These are phyloP conservation scores for Lagocephalus sceleratus DNA, from an alignment of 2,797 vertebrate species.

Conservation along the genomic window DNA sequence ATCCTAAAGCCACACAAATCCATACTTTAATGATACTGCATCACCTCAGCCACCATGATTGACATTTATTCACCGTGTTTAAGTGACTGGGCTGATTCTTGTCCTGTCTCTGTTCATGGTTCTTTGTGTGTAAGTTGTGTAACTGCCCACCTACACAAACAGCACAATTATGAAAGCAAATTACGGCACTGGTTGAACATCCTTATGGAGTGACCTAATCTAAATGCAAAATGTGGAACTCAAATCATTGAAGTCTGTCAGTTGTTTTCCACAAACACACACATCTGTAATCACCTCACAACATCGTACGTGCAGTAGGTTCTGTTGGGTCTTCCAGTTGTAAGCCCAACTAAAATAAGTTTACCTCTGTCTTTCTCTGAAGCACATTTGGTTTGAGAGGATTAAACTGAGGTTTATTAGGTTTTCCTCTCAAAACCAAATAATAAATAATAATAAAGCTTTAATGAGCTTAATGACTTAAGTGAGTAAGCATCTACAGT, in stretches of 20 bases:
- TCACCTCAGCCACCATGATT: too few relatives aligned
- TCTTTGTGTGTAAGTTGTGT: constrained; percentile 1
- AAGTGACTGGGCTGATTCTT: too few relatives aligned
- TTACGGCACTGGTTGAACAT: constrained; percentile 12
- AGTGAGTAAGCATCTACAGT: constrained; percentile 47
- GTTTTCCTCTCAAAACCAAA: constrained; percentile 62
- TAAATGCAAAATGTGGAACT: constrained; percentile 43
- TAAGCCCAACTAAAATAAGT: constrained; percentile 52
- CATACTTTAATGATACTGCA: too few relatives aligned
- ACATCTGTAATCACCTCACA: constrained; percentile 4
- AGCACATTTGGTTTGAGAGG: constrained; percentile 38
- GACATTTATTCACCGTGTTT: too few relatives aligned
- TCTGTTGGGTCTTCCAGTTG: constrained; percentile 14
- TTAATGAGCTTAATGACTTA: constrained; percentile 67
- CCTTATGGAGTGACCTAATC: constrained; percentile 29
- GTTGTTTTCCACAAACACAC: not conserved
- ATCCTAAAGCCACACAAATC: too few relatives aligned
- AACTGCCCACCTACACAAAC: not conserved
- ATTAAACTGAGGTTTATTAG: constrained; percentile 54
- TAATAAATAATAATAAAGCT: constrained; percentile 67
- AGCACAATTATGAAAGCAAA: not conserved
- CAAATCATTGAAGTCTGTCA: constrained; percentile 14
- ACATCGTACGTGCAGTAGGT: constrained; percentile 10
- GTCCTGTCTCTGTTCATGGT: constrained; percentile 4
- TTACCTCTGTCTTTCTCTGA: constrained; percentile 26